A percentile compares a stretch with the other conserved stretches of the same genome.
Evolutionary conservation across 2,888 invertebrate species (phyloP).

Genomic region (Synanthedon andrenaeformis): DNA sequence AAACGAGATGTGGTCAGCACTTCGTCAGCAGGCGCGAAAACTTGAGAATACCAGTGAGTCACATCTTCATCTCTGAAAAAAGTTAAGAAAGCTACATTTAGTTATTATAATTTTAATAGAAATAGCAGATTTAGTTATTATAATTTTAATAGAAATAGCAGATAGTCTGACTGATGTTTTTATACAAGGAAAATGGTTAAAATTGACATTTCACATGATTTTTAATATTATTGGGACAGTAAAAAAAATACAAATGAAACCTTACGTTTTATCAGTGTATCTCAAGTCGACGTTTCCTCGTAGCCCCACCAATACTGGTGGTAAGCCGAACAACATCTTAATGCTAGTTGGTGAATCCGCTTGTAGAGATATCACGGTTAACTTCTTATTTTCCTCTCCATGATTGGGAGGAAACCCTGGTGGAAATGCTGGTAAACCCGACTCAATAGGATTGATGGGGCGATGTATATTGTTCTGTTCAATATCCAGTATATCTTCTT

Average conservation of each 20-base stretch:
- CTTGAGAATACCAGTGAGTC: conserved; percentile 84
- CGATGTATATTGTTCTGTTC: conserved; percentile 48
- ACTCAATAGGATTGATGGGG: conserved; percentile 24
- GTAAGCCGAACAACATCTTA: conserved; percentile 85
- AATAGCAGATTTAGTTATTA: too few species aligned
- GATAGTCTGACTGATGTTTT: neutral
- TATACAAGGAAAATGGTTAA: too few species aligned
- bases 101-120: neutral
- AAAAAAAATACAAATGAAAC: conserved; percentile 12
- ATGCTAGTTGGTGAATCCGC: conserved; percentile 84
- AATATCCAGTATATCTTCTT: conserved; percentile 42
- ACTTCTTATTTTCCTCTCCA: conserved; percentile 51
- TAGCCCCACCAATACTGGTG: conserved; percentile 84
- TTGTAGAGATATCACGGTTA: conserved; percentile 74
- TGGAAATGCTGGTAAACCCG: conserved; percentile 25
- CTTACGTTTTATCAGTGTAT: conserved; percentile 83
- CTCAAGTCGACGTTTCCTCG: conserved; percentile 89
- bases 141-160: neutral
- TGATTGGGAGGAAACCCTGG: conserved; percentile 35
- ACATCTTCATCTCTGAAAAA: conserved; percentile 73
- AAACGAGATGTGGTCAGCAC: conserved; percentile 86
- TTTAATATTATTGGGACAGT: neutral
- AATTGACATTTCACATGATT: too few species aligned
- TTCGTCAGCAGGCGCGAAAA: conserved; percentile 88
- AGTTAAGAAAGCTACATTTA: neutral